Percentiles rank a stretch among this genome's conserved stretches.
Conservation (phyloP, 2,888 invertebrate species). For the Latheticus oryzae region DNA sequence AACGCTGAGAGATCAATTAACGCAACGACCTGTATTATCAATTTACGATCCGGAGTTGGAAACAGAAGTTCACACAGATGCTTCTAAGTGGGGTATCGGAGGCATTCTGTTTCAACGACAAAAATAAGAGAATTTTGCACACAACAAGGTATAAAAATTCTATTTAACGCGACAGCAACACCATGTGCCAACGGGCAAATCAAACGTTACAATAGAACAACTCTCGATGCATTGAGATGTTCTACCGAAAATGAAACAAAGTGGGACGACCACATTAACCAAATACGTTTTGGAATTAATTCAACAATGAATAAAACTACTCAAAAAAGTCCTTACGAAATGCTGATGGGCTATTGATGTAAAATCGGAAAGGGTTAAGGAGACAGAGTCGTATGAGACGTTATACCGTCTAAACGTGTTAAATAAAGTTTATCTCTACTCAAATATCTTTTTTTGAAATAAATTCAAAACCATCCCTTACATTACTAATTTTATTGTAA, state of each 20-base stretch:
- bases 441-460: too few species aligned
- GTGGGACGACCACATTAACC: constrained; percentile 46
- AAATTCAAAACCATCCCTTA: too few species aligned
- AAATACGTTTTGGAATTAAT: constrained; percentile 47
- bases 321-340: constrained; percentile 46
- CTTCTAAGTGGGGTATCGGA: background rate
- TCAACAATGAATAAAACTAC: constrained; percentile 45
- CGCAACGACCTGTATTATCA: background rate
- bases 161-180: constrained; percentile 50
- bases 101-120: constrained; percentile 13
- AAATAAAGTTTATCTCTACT: too few species aligned
- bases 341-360: constrained; percentile 51
- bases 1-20: constrained; percentile 23
- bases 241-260: constrained; percentile 42
- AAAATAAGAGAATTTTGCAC: constrained; percentile 2
- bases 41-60: background rate
- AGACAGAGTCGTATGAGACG: too few species aligned
- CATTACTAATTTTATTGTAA: too few species aligned
- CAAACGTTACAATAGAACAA: constrained; percentile 46
- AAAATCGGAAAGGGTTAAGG: too few species aligned
- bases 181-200: constrained; percentile 53
- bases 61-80: constrained; percentile 16
- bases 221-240: constrained; percentile 43
- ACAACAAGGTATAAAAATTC: constrained; percentile 42
- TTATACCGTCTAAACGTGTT: too few species aligned